phyloP scores from a whole-genome alignment of 2,113 vertebrate genomes.

The Mesocricetus auratus region DNA sequence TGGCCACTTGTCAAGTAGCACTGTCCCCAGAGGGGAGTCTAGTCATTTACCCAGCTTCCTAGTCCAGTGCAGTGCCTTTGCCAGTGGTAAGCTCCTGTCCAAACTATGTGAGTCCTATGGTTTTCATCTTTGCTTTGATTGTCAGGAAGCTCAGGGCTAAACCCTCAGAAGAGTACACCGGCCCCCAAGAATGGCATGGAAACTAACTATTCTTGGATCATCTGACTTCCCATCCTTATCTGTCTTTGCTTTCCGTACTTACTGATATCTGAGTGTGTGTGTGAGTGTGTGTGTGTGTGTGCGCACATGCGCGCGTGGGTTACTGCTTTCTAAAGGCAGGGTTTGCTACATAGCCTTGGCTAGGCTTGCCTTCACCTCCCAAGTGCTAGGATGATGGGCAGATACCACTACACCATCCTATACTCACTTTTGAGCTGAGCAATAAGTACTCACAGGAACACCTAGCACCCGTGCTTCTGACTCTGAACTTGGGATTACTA shows the following conservation, averaged over 20 bases:
- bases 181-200: not conserved
- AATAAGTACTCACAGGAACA: not conserved
- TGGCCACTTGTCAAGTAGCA: not conserved
- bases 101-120: not conserved
- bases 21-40: not conserved
- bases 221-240: not conserved
- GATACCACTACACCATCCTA: not conserved
- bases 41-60: not conserved
- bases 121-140: constrained; percentile 31
- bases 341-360: not conserved
- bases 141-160: constrained; percentile 34
- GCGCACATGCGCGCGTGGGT: not conserved
- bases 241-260: not conserved
- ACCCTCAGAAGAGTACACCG: not conserved
- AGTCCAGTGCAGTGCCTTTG: not conserved
- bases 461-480: not conserved
- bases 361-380: not conserved
- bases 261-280: not conserved
- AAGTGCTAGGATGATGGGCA: not conserved
- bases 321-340: not conserved
- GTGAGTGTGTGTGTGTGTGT: too few species aligned
- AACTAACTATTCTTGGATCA: not conserved
- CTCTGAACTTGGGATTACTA: not conserved
- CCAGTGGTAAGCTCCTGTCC: not conserved
- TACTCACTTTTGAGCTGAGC: not conserved